Evolutionary conservation across 2,888 invertebrate species (phyloP), one percentile per base, ranked within the genome.

Genomic region (Eupsilia transversa): DNA sequence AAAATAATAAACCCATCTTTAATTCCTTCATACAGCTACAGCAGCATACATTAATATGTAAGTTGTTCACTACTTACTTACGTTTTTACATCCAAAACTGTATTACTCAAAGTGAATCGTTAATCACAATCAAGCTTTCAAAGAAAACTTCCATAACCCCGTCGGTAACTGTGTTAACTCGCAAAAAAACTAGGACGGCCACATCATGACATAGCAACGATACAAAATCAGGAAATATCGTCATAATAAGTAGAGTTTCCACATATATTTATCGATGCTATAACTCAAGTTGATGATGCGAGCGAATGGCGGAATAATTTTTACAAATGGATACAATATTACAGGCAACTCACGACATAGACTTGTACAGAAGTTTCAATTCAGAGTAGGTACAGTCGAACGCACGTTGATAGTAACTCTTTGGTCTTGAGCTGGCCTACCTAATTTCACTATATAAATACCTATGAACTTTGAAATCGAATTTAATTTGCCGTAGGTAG

Each of bases 221-320:
- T 84, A 80, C 65, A 74, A 43, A 68, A 84, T 81, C 76, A 71
- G 76, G 67, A 74, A 72, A 80, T 63, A 68, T 84, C 70, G 54
- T 52, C 33, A 72, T 72, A 75, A 73, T 69, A 68, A 64, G 67
- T 63, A 63, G 64, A 64, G 43, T 73, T 70, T 74, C 69, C 63
- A 86, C 72, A 81, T 82, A 81, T 82, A 74, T 78, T 86, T 83
- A 86, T 83, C 79, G 73, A 83, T 35, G 73, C 70, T 69, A 86
- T 84, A 79, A 83, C 75, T 83, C 80, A 83, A 76, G 63, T 83
- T 84, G 84, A 84, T 79, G 84, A 74, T 71, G 70, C 84, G 82
- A 75, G 65, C 52, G 66, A 76, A 83, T 80, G 60, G 80, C 27
- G 74, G 72, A 84, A 84, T 84, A 77, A 86, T 86, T 86, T 77